A percentile compares a stretch with the other conserved stretches of the same genome.
Evolutionary conservation across 1,140 invertebrate genomes (phyloP).

Genomic region (Drosophila kikkawai): DNA sequence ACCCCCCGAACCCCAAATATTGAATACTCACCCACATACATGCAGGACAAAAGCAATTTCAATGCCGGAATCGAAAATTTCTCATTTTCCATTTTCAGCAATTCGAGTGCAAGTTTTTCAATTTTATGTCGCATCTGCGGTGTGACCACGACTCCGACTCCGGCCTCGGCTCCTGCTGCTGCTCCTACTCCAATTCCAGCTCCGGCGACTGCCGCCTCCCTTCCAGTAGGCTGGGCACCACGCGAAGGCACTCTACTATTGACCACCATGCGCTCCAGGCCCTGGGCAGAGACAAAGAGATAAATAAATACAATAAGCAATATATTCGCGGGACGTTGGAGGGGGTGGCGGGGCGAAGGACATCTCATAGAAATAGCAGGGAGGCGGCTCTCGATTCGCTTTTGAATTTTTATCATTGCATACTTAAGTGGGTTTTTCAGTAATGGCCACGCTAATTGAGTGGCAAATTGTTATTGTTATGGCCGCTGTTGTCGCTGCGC

Average conservation of each 20-base stretch:
- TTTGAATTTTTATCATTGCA: constrained; percentile 83
- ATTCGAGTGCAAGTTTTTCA: constrained; percentile 90
- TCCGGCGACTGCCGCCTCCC: constrained; percentile 7
- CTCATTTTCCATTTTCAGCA: constrained; percentile 89
- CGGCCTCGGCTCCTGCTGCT: constrained; percentile 17
- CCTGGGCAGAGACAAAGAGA: constrained; percentile 85
- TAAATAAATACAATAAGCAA: constrained; percentile 69
- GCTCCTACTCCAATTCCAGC: constrained; percentile 2
- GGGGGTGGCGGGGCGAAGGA: not conserved
- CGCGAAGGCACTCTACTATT: constrained; percentile 72
- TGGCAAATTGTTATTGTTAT: constrained; percentile 84
- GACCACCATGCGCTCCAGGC: constrained; percentile 90
- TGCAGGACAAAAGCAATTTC: constrained; percentile 91
- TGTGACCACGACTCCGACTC: constrained; percentile 60
- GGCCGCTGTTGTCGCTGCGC: constrained; percentile 69
- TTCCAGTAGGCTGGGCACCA: constrained; percentile 48
- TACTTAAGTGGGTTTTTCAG: constrained; percentile 83
- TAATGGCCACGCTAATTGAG: constrained; percentile 82
- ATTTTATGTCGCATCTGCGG: constrained; percentile 88
- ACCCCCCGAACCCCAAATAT: not conserved
- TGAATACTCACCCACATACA: constrained; percentile 88
- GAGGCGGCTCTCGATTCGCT: constrained; percentile 59
- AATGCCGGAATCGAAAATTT: constrained; percentile 89
- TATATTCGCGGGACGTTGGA: constrained; percentile 1
- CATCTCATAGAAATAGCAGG: constrained; percentile 56